Evolutionary conservation across 1,140 invertebrate genomes (phyloP).

Genomic region (Dryas iulia): DNA sequence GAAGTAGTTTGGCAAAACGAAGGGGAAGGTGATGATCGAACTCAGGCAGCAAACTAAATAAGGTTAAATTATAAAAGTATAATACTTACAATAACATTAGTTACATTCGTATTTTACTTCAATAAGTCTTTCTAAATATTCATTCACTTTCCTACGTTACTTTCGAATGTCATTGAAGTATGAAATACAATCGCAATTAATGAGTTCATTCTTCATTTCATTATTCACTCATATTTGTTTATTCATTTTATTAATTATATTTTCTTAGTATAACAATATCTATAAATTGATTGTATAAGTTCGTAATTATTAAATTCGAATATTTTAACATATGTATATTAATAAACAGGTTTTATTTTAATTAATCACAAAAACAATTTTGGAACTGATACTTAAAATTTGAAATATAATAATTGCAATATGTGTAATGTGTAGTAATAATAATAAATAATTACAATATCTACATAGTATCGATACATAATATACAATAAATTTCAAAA

Average conservation of each 20-base stretch:
- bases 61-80: constrained; percentile 64
- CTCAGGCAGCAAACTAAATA: constrained; percentile 49
- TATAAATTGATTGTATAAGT: constrained; percentile 80
- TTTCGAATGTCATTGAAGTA: constrained; percentile 77
- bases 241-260: constrained; percentile 79
- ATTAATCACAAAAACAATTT: constrained; percentile 70
- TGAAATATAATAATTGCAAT: constrained; percentile 64
- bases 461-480: constrained; percentile 52
- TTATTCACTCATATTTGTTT: constrained; percentile 77
- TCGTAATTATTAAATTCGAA: constrained; percentile 81
- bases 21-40: constrained; percentile 2
- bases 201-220: constrained; percentile 70
- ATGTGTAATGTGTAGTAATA: constrained; percentile 53
- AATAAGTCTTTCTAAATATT: constrained; percentile 80
- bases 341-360: constrained; percentile 79
- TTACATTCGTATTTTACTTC: constrained; percentile 78
- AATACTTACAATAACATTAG: constrained; percentile 74
- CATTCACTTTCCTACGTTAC: constrained; percentile 76
- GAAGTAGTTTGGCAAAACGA: constrained; percentile 27
- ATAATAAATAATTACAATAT: constrained; percentile 69
- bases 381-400: constrained; percentile 62
- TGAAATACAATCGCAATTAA: constrained; percentile 78
- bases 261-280: constrained; percentile 80
- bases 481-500: constrained; percentile 39
- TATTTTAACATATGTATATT: constrained; percentile 81